phyloP scores from a whole-genome alignment of 1,140 invertebrate genomes.

The Drosophila lowei region DNA sequence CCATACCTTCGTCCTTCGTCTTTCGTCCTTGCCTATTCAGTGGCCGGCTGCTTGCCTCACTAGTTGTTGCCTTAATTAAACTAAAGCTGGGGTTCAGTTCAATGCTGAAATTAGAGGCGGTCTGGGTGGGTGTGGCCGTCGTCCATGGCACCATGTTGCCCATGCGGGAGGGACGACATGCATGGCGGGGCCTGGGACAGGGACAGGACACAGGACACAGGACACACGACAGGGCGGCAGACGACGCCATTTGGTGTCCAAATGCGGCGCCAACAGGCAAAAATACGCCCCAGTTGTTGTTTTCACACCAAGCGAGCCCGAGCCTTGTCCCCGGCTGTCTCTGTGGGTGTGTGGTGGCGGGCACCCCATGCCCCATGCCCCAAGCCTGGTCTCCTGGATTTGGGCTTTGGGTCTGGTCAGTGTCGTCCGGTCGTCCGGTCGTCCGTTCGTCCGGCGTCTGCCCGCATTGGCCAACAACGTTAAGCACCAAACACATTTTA shows the following conservation, averaged over 20 bases:
- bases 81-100: slow-evolving; percentile 77
- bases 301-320: slow-evolving; percentile 66
- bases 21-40: slow-evolving; percentile 40
- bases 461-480: slow-evolving; percentile 68
- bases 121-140: slow-evolving; percentile 45
- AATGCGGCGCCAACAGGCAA: slow-evolving; percentile 80
- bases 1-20: slow-evolving; percentile 18
- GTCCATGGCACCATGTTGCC: slow-evolving; percentile 14
- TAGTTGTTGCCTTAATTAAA: slow-evolving; percentile 82
- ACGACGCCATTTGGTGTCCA: slow-evolving; percentile 76
- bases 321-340: slow-evolving; percentile 1
- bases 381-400: too few species aligned
- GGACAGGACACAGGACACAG: neutral
- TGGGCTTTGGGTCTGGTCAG: slow-evolving; percentile 7
- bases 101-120: slow-evolving; percentile 79
- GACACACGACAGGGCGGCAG: slow-evolving; percentile 34
- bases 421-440: slow-evolving; percentile 24
- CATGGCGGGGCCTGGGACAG: slow-evolving; percentile 22
- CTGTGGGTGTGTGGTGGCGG: too few species aligned
- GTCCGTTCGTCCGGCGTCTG: slow-evolving; percentile 9
- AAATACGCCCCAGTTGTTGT: slow-evolving; percentile 80
- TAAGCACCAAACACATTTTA: slow-evolving; percentile 81
- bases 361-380: too few species aligned
- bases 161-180: slow-evolving; percentile 43
- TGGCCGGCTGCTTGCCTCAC: slow-evolving; percentile 70